phyloP scores from a whole-genome alignment of 2,888 invertebrate species.

The Drosophila anomalipes region DNA sequence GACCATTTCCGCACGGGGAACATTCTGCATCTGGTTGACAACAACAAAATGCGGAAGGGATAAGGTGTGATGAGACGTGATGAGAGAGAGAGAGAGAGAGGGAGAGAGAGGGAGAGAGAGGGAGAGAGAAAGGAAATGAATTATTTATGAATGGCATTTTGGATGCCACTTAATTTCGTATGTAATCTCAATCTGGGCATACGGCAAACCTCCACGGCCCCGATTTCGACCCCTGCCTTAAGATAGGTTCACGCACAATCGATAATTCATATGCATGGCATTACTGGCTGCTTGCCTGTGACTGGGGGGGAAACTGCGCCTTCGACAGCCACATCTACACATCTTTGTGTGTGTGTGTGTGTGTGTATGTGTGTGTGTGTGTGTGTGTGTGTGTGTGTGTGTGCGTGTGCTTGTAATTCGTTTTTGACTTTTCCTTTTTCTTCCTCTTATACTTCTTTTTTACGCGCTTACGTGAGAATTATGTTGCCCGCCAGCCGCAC shows the following conservation, averaged over 20 bases:
- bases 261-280: constrained; percentile 78
- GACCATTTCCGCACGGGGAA: constrained; percentile 61
- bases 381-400: constrained; percentile 15
- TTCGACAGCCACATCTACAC: not conserved
- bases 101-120: too few species aligned
- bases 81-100: not conserved
- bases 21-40: constrained; percentile 42
- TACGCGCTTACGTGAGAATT: constrained; percentile 70
- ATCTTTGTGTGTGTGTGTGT: constrained; percentile 7
- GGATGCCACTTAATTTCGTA: constrained; percentile 68
- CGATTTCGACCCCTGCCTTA: not conserved
- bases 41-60: constrained; percentile 1
- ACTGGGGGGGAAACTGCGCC: not conserved
- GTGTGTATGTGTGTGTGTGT: constrained; percentile 5
- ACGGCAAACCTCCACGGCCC: not conserved
- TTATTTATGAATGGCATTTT: constrained; percentile 67
- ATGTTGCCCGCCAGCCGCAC: constrained; percentile 29
- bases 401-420: constrained; percentile 40
- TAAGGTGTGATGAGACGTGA: constrained; percentile 3
- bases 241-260: constrained; percentile 73
- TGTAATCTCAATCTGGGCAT: constrained; percentile 61
- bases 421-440: constrained; percentile 47
- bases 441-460: constrained; percentile 27
- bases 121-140: constrained; percentile 52
- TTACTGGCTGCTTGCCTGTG: constrained; percentile 17